Base-by-base conservation (phyloP, 2,113 vertebrate genomes). In the Prietella phreatophila region DNA sequence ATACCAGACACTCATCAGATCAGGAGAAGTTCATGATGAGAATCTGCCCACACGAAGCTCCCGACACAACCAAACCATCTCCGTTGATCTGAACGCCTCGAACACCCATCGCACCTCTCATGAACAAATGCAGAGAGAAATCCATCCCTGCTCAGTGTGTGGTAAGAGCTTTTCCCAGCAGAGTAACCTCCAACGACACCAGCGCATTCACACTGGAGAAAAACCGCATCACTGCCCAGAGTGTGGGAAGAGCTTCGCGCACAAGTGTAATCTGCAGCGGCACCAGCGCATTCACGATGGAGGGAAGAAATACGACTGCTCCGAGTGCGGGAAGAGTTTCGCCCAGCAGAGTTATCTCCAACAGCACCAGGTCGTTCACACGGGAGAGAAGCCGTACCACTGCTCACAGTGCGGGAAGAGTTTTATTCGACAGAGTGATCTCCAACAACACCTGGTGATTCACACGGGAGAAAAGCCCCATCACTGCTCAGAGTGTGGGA, bases 111-210 rank as follows among this genome's bases (percentile, higher is more conserved):
- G 14, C 5, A 4, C 4, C 4, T 78, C 73, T 78, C 1, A 27
- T 14, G 39, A 50, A 47, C 39, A 73, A 39, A 10, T 6, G 22
- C 39, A 79, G 47, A 79, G 30, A 55, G 76, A 53, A 17, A 4
- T 55, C 27, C 9, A 30, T 33, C 47, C 42, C 75, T 79, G 76
- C 15, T 55, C 76, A 17, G 27, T 30, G 76, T 79, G 76, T 4
- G 76, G 47, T 11, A 79, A 79, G 76, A 79, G 76, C 30, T 79
- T 79, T 55, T 55, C 76, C 50, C 76, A 79, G 4, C 76, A 79
- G 25, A 79, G 76, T 30, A 79, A 30, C 76, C 76, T 79, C 15
- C 76, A 55, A 1, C 76, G 76, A 4, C 76, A 79, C 4, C 76
- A 30, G 25, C 47, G 47, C 50, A 36, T 79, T 55, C 76, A 79